Evolutionary conservation across 2,888 invertebrate genomes (phyloP).

Genomic region (Pedicia rivosa): DNA sequence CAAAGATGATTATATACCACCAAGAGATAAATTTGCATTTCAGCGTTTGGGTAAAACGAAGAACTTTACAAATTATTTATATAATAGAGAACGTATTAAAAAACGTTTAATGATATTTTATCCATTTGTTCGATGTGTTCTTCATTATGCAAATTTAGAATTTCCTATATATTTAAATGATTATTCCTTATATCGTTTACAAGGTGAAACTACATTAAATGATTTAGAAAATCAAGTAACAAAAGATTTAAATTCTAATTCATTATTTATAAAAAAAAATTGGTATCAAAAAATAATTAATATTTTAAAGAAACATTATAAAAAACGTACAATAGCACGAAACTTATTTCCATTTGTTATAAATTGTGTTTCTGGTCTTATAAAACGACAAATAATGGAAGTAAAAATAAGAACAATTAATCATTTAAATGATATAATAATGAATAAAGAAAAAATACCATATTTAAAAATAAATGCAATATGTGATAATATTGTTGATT

Average conservation of each 20-base stretch:
- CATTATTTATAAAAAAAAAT: slow-evolving; percentile 26
- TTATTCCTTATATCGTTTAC: slow-evolving; percentile 17
- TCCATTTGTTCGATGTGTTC: slow-evolving; percentile 38
- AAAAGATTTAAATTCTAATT: slow-evolving; percentile 25
- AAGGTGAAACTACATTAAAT: slow-evolving; percentile 8
- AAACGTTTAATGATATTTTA: slow-evolving; percentile 42
- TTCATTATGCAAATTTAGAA: slow-evolving; percentile 23
- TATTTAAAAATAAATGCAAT: slow-evolving; percentile 38
- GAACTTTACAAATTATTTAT: slow-evolving; percentile 40
- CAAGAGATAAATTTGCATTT: slow-evolving; percentile 28
- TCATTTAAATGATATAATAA: slow-evolving; percentile 39
- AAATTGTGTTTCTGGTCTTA: slow-evolving; percentile 31
- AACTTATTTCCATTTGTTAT: slow-evolving; percentile 25
- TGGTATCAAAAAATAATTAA: slow-evolving; percentile 30
- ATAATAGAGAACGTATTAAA: slow-evolving; percentile 37
- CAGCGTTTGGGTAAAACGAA: slow-evolving; percentile 45
- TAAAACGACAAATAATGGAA: slow-evolving; percentile 45
- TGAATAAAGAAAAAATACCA: slow-evolving; percentile 38
- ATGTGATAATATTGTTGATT: slow-evolving; percentile 26
- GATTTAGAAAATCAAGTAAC: slow-evolving; percentile 19
- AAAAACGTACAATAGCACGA: slow-evolving; percentile 17
- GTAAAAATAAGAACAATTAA: slow-evolving; percentile 50
- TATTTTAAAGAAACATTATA: slow-evolving; percentile 22
- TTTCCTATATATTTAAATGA: slow-evolving; percentile 28
- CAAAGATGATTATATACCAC: slow-evolving; percentile 30